Evolutionary conservation across 2,797 vertebrate genomes (phyloP), one percentile per base, ranked within the genome.

Genomic region (Lacerta bilineata): DNA sequence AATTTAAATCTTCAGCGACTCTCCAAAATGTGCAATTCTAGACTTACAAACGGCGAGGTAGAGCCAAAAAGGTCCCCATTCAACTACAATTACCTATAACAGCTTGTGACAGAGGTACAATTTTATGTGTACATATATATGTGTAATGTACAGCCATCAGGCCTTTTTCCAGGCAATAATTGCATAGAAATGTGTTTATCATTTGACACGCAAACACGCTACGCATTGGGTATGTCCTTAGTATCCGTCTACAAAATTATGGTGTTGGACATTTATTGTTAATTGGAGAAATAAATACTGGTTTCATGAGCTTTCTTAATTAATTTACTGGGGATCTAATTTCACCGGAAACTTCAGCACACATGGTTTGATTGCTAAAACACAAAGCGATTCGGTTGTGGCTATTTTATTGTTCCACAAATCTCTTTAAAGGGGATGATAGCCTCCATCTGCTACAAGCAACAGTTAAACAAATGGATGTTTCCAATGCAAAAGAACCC

Each of bases 231-330:
- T 80, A 72, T 66, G 25, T 61, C 71, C 20, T 55, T 89, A 86
- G 81, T 71, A 91, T 8, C 23, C 78, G 25, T 79, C 79, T 74
- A 71, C 41, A 88, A 74, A 75, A 80, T 81, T 88, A 90, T 27
- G 75, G 83, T 23, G 46, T 74, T 76, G 25, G 82, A 80, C 92
- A 66, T 87, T 74, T 77, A 43, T 74, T 55, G n/a, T 86, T 77
- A 87, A 83, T 83, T 91, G 59, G 46, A 83, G 84, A 90, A 90
- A 83, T 91, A 90, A 89, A 83, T 81, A 91, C 29, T 15, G 11
- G 80, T 91, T 91, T 89, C 81, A 87, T 88, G 80, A 90, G 74
- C 43, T 78, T 79, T 82, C 87, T 91, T 69, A 88, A 75, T 83
- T 85, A 89, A 71, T 29, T 68, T 90, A 85, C 55, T 75, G 23